Base-by-base conservation (phyloP, 2,888 invertebrate genomes). In the Ormyrus rosae region DNA sequence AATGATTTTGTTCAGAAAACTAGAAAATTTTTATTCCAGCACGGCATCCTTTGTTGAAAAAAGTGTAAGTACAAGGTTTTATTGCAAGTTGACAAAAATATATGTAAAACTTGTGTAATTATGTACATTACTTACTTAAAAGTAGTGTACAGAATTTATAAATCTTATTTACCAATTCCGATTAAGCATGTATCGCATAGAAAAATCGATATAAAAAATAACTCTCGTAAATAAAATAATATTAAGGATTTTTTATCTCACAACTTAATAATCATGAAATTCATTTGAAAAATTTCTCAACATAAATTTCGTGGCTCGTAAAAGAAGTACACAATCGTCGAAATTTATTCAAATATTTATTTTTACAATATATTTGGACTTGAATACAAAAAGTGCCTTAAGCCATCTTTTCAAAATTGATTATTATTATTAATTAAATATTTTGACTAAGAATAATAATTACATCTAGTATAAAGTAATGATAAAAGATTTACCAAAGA, bases 271-370 rank as follows among this genome's bases (percentile, higher is more conserved):
- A 34, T 34, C 2, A 34, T 34, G 34, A 34, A 34, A 34, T 34
- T 34, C 34, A 34, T 34, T 34, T 34, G 34, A 34, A 34, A 34
- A 34, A 34, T 34, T 34, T 34, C 2, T 34, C 0, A 34, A 72
- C 7, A 53, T 51, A 64, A 65, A 68, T 46, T 34, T 73, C 51
- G 48, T 19, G 19, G 53, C 60, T 60, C 46, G 48, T 78, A 71
- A 71, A 70, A 78, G 67, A 77, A 82, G 51, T 65, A 81, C 77
- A 80, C 80, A 73, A 63, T 67, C 8, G 45, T 78, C 80, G n/a
- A 69, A 82, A 82, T 80, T 77, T 82, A 46, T 82, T 80, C 71
- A 82, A 78, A 78, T 74, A 81, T 82, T 82, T 81, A 81, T 82
- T 82, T 81, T 72, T 80, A 80, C 78, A 78, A 71, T 69, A 82